Percentiles rank a stretch among this genome's conserved stretches.
Conservation (phyloP, 2,888 invertebrate genomes). For the Drosophila maculinotata region DNA sequence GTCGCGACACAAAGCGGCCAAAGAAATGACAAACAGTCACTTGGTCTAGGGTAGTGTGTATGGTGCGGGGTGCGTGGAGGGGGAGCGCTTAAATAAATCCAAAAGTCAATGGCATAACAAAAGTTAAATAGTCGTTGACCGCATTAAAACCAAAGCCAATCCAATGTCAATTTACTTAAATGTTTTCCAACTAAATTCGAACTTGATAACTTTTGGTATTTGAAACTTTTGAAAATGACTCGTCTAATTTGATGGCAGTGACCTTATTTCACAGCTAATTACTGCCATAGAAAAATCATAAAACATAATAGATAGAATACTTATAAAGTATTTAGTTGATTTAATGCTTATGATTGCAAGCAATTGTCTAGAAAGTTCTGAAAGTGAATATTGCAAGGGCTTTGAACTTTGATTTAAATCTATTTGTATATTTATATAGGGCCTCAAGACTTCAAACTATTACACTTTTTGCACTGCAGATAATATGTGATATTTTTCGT, state of each 20-base stretch:
- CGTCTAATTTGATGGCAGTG: conserved; percentile 8
- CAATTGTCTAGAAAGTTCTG: conserved; percentile 17
- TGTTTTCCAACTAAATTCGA: neutral
- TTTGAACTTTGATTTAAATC: neutral
- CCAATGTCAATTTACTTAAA: conserved; percentile 28
- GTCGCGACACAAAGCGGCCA: conserved; percentile 33
- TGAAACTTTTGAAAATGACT: conserved; percentile 4
- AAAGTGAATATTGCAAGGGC: neutral
- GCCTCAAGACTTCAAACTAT: too few relatives aligned
- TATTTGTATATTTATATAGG: too few relatives aligned
- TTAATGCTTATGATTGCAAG: neutral
- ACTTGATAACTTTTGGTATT: conserved; percentile 10
- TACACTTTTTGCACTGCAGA: too few relatives aligned
- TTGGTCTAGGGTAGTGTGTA: too few relatives aligned
- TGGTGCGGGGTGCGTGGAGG: too few relatives aligned
- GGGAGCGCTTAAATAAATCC: neutral
- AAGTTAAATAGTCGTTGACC: conserved; percentile 31
- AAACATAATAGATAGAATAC: neutral
- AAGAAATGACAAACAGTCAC: neutral
- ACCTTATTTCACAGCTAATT: neutral
- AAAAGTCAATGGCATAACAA: conserved; percentile 19
- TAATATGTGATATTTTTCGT: too few relatives aligned
- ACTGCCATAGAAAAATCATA: neutral
- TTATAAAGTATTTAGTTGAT: neutral
- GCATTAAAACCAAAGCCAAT: conserved; percentile 33